Percentiles rank a stretch among this genome's conserved stretches.
Conservation (phyloP, 2,113 vertebrate genomes). For the Nesoenas mayeri region DNA sequence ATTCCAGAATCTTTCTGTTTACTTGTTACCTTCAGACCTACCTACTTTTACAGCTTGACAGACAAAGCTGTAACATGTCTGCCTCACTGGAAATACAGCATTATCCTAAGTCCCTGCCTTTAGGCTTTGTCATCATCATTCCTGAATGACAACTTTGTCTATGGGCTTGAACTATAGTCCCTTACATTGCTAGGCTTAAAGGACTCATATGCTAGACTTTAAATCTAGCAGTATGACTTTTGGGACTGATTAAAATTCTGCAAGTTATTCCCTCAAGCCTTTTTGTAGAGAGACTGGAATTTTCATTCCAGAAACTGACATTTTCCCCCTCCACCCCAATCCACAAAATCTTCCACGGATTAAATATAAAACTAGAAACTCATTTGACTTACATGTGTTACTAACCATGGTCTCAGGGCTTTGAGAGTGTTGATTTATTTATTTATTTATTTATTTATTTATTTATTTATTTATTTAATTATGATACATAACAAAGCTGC, state of each 20-base stretch:
- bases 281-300: neutral
- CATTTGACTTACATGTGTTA: neutral
- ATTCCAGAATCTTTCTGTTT: neutral
- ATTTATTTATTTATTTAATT: neutral
- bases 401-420: neutral
- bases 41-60: neutral
- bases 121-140: neutral
- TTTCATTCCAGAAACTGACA: neutral
- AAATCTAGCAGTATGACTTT: neutral
- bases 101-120: neutral
- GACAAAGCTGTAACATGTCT: neutral
- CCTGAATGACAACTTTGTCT: neutral
- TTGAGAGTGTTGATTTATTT: neutral
- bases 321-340: accelerated
- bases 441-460: neutral
- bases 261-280: neutral
- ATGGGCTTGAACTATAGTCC: neutral
- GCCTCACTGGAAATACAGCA: neutral
- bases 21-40: neutral
- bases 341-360: neutral
- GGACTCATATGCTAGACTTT: neutral
- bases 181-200: neutral
- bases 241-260: neutral
- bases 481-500: neutral
- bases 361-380: neutral